phyloP scores from a whole-genome alignment of 1,140 invertebrate genomes.

The Drosophila nebulosa region DNA sequence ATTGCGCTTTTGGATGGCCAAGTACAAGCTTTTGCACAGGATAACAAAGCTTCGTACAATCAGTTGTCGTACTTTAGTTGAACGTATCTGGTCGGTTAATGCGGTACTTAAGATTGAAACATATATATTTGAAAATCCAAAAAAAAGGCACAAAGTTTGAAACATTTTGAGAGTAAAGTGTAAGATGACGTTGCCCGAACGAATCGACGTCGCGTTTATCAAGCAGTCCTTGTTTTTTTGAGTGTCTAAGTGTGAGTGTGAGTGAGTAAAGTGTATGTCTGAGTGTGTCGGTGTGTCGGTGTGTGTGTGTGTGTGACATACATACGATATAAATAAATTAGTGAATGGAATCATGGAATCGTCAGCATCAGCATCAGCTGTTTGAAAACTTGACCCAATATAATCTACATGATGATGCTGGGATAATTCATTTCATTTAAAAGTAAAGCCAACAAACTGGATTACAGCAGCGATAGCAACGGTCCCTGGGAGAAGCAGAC shows the following conservation, averaged over 20 bases:
- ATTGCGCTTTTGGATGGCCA: slow-evolving; percentile 58
- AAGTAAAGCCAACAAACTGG: slow-evolving; percentile 59
- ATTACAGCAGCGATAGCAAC: slow-evolving; percentile 71
- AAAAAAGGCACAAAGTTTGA: slow-evolving; percentile 7
- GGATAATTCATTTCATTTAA: background rate
- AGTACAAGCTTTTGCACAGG: slow-evolving; percentile 66
- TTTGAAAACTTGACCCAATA: background rate
- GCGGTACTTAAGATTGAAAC: slow-evolving; percentile 10
- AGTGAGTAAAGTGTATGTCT: slow-evolving; percentile 1
- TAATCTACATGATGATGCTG: background rate
- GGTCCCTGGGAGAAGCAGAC: slow-evolving; percentile 78
- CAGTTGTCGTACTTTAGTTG: slow-evolving; percentile 72
- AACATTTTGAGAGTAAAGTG: background rate
- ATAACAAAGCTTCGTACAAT: slow-evolving; percentile 72
- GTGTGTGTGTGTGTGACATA: slow-evolving; percentile 15
- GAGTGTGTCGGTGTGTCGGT: background rate
- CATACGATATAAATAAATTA: slow-evolving; percentile 34
- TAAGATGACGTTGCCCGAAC: background rate
- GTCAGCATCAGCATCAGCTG: slow-evolving; percentile 38
- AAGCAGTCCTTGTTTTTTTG: slow-evolving; percentile 30
- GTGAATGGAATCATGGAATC: slow-evolving; percentile 27
- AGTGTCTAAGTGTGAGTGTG: slow-evolving; percentile 24
- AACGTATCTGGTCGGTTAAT: slow-evolving; percentile 58
- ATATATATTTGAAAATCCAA: background rate
- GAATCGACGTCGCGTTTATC: slow-evolving; percentile 9